phyloP scores from a whole-genome alignment of 2,797 vertebrate species.

The Aeoliscus strigatus region DNA sequence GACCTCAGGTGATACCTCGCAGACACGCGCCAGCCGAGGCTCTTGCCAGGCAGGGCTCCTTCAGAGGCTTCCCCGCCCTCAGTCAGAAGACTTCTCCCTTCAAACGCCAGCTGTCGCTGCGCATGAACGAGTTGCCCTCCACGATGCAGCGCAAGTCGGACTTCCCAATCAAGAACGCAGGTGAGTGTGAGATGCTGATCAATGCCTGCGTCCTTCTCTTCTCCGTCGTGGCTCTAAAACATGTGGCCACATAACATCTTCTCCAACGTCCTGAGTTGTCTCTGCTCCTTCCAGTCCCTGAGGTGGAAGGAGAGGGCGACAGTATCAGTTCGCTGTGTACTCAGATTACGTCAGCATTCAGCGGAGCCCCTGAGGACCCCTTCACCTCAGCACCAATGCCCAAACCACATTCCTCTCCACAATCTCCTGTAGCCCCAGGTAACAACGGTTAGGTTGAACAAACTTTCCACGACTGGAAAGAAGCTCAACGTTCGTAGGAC shows the following conservation, averaged over 20 bases:
- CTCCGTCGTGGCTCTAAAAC: too few species aligned
- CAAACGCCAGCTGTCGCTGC: constrained; percentile 91
- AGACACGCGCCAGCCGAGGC: constrained; percentile 91
- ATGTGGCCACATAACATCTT: too few species aligned
- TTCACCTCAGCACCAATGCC: constrained; percentile 95
- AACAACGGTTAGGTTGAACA: constrained; percentile 5
- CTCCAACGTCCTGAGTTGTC: too few species aligned
- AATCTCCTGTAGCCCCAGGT: constrained; percentile 93
- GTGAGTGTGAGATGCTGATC: constrained; percentile 71
- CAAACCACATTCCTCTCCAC: constrained; percentile 86
- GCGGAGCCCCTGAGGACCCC: constrained; percentile 87
- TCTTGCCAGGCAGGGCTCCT: constrained; percentile 93
- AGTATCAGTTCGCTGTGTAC: constrained; percentile 96
- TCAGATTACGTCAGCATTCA: constrained; percentile 94
- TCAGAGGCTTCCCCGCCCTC: constrained; percentile 93
- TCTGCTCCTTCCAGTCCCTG: constrained; percentile 76
- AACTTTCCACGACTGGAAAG: too few species aligned
- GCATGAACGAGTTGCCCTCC: constrained; percentile 95
- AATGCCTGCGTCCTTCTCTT: too few species aligned
- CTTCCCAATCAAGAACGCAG: constrained; percentile 91
- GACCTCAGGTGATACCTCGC: constrained; percentile 87
- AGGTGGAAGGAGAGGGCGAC: constrained; percentile 89
- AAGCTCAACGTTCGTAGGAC: too few species aligned
- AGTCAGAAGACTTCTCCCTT: constrained; percentile 98
- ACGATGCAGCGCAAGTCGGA: constrained; percentile 95